phyloP scores from a whole-genome alignment of 2,888 invertebrate genomes.

The Rambutsinella grinnellia region DNA sequence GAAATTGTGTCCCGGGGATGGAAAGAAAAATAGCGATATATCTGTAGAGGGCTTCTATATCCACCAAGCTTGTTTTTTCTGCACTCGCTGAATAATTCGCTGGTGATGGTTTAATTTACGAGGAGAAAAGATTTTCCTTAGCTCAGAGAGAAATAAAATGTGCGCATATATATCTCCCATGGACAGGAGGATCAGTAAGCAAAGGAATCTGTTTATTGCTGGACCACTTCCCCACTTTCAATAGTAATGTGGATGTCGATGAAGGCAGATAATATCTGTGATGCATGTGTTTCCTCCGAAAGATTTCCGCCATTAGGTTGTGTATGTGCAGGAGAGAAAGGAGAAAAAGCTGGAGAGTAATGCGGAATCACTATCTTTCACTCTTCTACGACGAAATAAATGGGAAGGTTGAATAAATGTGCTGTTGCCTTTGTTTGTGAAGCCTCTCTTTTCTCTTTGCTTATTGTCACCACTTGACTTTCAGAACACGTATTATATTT shows the following conservation, averaged over 20 bases:
- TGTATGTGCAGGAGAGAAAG: neutral
- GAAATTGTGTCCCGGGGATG: no score
- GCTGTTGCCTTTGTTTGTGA: neutral
- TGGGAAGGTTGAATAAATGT: neutral
- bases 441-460: neutral
- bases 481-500: conserved; percentile 64
- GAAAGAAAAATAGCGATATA: no score
- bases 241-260: no score
- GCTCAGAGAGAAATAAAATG: neutral
- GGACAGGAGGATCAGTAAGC: conserved; percentile 33
- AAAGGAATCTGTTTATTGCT: conserved; percentile 17
- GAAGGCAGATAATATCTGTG: no score
- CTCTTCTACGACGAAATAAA: neutral
- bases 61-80: no score
- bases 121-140: conserved; percentile 25
- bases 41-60: no score
- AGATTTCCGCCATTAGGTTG: neutral
- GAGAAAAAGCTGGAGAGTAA: no score
- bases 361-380: no score
- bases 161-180: conserved; percentile 41
- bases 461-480: conserved; percentile 50
- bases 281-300: neutral
- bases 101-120: conserved; percentile 47
- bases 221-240: conserved; percentile 35
- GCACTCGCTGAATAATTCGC: no score